phyloP scores from a whole-genome alignment of 2,888 invertebrate genomes.

The Carpatolechia fugitivella region DNA sequence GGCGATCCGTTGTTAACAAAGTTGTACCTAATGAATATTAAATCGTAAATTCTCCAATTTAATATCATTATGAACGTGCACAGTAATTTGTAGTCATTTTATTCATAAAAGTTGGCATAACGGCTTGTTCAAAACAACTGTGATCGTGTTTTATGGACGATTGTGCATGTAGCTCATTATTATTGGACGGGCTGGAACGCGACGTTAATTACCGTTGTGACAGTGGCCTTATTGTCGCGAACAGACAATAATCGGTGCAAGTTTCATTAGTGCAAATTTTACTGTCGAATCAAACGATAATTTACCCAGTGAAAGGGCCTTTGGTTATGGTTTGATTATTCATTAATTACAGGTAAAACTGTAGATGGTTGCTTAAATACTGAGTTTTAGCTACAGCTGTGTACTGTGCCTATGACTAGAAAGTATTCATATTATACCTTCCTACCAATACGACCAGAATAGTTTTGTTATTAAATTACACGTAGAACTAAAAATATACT shows the following conservation, averaged over 20 bases:
- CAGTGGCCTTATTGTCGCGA: constrained; percentile 31
- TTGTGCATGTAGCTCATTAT: constrained; percentile 30
- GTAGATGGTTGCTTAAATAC: too few species aligned
- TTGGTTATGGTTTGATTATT: too few species aligned
- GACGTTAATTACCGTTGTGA: constrained; percentile 43
- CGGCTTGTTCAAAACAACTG: constrained; percentile 22
- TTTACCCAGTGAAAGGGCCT: not conserved
- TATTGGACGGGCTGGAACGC: constrained; percentile 43
- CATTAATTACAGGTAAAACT: too few species aligned
- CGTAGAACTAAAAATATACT: too few species aligned
- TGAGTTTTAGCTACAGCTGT: too few species aligned
- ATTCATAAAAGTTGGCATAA: constrained; percentile 25
- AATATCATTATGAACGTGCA: constrained; percentile 3
- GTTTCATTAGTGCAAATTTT: constrained; percentile 9
- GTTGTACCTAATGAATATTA: constrained; percentile 26
- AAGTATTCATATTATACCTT: too few species aligned
- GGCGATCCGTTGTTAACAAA: constrained; percentile 19
- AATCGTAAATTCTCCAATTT: constrained; percentile 25
- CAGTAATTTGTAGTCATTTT: constrained; percentile 27
- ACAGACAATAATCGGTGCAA: constrained; percentile 10
- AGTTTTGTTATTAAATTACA: too few species aligned
- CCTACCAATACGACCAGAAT: too few species aligned
- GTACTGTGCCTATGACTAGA: too few species aligned
- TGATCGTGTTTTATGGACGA: constrained; percentile 27
- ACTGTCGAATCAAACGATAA: not conserved